phyloP scores from a whole-genome alignment of 23 tunicate genomes.

The Phallusia fumigata region DNA sequence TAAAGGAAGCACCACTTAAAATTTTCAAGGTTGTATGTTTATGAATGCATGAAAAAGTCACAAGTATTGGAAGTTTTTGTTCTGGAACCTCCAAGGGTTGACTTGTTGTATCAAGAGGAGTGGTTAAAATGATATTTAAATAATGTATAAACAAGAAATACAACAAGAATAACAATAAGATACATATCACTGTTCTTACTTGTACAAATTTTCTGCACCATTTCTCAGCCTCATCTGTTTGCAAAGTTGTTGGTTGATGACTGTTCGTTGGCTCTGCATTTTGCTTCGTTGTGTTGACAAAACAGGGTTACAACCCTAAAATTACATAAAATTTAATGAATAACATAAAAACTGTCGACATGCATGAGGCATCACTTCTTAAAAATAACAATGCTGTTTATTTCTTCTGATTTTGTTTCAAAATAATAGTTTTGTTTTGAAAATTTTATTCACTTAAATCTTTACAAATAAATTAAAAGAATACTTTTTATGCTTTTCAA shows the following conservation, averaged over 20 bases:
- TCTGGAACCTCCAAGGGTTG: too few relatives aligned
- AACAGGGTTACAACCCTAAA: constrained; percentile 90
- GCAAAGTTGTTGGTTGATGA: constrained; percentile 69
- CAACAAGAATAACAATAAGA: neutral
- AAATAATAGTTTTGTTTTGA: neutral
- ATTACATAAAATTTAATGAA: neutral
- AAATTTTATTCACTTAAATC: neutral
- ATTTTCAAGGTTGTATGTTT: constrained; percentile 70
- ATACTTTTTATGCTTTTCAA: neutral
- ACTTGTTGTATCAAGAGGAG: too few relatives aligned
- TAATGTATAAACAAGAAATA: too few relatives aligned
- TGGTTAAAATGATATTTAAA: too few relatives aligned
- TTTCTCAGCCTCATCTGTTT: constrained; percentile 86
- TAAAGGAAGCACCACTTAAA: constrained; percentile 73
- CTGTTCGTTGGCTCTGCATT: constrained; percentile 72
- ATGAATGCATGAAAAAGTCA: too few relatives aligned
- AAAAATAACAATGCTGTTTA: neutral
- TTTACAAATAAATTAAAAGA: neutral
- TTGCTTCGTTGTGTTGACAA: constrained; percentile 82
- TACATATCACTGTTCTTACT: constrained; percentile 22
- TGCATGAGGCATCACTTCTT: neutral
- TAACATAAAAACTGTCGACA: neutral
- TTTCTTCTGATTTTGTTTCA: neutral
- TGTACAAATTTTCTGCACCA: constrained; percentile 97
- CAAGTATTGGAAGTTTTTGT: too few relatives aligned